Conservation (phyloP, 2,797 vertebrate genomes). For the Cryptoprocta ferox region DNA sequence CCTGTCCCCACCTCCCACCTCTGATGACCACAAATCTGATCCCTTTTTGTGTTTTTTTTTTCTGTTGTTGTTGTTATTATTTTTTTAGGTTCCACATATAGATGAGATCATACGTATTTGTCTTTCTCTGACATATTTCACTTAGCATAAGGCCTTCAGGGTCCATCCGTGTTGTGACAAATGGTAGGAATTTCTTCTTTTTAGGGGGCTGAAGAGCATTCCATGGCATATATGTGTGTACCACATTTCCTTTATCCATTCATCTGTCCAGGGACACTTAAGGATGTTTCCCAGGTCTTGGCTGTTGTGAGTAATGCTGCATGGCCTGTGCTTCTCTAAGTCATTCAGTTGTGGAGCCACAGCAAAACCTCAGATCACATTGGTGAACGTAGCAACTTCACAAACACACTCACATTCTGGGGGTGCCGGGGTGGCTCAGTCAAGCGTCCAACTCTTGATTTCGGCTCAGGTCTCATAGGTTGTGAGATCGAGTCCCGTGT, state of each 20-base stretch:
- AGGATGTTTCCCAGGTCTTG: not conserved
- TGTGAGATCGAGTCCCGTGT: no score
- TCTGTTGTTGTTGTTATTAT: not conserved
- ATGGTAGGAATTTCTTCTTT: not conserved
- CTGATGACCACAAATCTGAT: not conserved
- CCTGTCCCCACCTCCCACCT: not conserved
- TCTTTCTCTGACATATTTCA: not conserved
- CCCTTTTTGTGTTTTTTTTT: not conserved
- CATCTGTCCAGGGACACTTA: not conserved
- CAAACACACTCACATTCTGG: not conserved
- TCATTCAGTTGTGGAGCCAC: not conserved
- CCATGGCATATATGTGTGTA: no score
- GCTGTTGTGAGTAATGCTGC: not conserved
- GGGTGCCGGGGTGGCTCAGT: no score
- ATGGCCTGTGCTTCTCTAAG: not conserved
- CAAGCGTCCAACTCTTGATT: no score
- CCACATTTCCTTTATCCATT: not conserved
- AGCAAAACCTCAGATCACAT: not conserved
- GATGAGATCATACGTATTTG: not conserved
- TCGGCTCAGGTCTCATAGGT: no score
- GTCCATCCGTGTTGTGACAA: not conserved
- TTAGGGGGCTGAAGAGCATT: not conserved
- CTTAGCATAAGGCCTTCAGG: not conserved
- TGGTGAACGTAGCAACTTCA: not conserved
- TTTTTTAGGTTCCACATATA: not conserved